phyloP scores from a whole-genome alignment of 2,797 vertebrate genomes.

The Ctenosaura bakeri region DNA sequence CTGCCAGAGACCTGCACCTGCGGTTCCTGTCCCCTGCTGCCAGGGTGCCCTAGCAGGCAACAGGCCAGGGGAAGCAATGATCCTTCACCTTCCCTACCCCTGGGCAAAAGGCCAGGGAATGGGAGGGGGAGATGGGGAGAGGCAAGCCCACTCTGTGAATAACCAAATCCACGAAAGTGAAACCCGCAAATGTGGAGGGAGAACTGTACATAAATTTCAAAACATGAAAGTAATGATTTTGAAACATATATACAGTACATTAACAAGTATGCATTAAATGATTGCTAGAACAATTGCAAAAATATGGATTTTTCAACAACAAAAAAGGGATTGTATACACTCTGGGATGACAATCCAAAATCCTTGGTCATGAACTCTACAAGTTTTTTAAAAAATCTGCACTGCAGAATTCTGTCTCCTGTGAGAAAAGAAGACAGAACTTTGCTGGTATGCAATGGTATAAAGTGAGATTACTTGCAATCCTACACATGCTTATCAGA shows the following conservation, averaged over 20 bases:
- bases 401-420: not conserved
- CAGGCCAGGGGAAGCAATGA: too few relatives aligned
- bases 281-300: not conserved
- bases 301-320: too few relatives aligned
- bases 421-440: not conserved
- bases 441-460: not conserved
- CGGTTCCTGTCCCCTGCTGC: too few relatives aligned
- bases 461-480: not conserved
- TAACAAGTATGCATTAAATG: not conserved
- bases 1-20: too few relatives aligned
- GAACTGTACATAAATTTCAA: not conserved
- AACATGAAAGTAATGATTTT: not conserved
- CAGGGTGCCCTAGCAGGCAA: too few relatives aligned
- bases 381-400: not conserved
- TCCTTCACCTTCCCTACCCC: too few relatives aligned
- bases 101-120: too few relatives aligned
- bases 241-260: not conserved
- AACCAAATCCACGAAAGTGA: too few relatives aligned
- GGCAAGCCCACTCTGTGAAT: too few relatives aligned
- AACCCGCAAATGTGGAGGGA: too few relatives aligned
- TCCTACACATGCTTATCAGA: not conserved
- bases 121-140: too few relatives aligned
- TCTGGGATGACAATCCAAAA: not conserved
- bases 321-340: not conserved
- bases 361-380: not conserved